A percentile compares a stretch with the other conserved stretches of the same genome.
These are phyloP conservation scores for zebrafish (Danio rerio) DNA, from an alignment of 2,113 vertebrate species.

Conservation along the genomic window DNA sequence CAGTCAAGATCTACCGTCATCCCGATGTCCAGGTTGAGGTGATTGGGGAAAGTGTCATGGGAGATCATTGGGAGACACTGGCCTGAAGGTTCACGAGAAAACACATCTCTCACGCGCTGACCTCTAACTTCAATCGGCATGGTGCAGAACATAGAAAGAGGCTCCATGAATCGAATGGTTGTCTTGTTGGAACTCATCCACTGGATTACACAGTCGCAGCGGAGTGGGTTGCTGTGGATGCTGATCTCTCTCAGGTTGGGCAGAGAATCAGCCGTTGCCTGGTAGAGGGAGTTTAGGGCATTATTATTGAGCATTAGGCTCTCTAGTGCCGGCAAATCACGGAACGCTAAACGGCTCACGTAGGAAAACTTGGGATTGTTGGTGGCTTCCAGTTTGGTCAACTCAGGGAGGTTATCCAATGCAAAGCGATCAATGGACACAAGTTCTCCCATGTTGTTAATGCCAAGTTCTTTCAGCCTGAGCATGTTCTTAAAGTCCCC, in stretches of 20 bases:
- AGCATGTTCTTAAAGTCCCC: conserved; percentile 97
- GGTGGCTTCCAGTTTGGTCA: conserved; percentile 96
- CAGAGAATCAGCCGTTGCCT: conserved; percentile 88
- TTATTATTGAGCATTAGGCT: conserved; percentile 98
- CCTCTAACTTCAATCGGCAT: conserved; percentile 88
- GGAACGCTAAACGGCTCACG: conserved; percentile 90
- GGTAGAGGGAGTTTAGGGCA: conserved; percentile 90
- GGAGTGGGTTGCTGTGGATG: conserved; percentile 93
- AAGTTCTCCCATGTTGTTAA: conserved; percentile 97
- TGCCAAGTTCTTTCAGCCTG: conserved; percentile 91
- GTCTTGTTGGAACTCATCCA: conserved; percentile 96
- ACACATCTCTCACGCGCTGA: conserved; percentile 86
- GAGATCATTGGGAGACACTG: conserved; percentile 96
- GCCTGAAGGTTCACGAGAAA: conserved; percentile 82
- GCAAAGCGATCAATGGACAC: conserved; percentile 90
- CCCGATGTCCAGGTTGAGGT: conserved; percentile 86
- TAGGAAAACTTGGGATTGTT: conserved; percentile 96
- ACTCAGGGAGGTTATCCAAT: conserved; percentile 93
- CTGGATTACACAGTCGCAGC: conserved; percentile 94
- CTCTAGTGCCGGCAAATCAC: conserved; percentile 91
- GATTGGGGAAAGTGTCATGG: conserved; percentile 88
- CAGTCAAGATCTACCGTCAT: conserved; percentile 89
- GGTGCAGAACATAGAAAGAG: conserved; percentile 92
- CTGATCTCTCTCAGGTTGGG: conserved; percentile 95
- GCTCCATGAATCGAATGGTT: conserved; percentile 95